These are phyloP conservation scores for Spheniscus mendiculus DNA, from an alignment of 2,113 vertebrate species.

Conservation along the genomic window DNA sequence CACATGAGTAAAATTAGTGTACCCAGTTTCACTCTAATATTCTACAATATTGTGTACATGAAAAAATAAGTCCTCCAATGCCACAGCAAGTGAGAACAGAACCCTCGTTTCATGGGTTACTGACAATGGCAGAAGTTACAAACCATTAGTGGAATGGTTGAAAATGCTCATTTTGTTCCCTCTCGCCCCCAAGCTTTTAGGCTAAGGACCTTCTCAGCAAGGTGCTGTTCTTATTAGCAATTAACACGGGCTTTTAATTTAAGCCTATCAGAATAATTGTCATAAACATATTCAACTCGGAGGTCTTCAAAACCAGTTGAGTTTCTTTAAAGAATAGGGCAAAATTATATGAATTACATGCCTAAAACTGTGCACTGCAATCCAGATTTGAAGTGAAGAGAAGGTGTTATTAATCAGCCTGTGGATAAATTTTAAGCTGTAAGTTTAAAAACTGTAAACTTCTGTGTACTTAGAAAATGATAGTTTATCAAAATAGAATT, in stretches of 20 bases:
- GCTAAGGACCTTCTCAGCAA: not conserved
- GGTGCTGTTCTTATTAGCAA: not conserved
- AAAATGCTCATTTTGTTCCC: not conserved
- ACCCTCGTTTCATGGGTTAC: not conserved
- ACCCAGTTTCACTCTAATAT: not conserved
- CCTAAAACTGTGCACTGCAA: not conserved
- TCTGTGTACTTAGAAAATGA: not conserved
- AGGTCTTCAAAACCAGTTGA: not conserved
- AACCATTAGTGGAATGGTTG: not conserved
- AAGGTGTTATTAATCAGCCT: not conserved
- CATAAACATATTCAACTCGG: not conserved
- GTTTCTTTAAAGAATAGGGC: not conserved
- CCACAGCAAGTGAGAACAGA: rapidly evolving
- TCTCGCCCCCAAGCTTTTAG: not conserved
- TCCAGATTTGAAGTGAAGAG: not conserved
- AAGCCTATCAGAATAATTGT: not conserved
- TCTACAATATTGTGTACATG: no score
- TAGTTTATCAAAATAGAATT: not conserved
- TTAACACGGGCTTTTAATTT: not conserved
- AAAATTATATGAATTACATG: not conserved
- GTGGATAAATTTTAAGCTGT: not conserved
- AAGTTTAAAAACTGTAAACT: not conserved
- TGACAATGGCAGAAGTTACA: not conserved
- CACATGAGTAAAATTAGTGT: not conserved
- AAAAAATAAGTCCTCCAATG: not conserved